Percentiles rank a stretch among this genome's conserved stretches.
Conservation (phyloP, 2,113 vertebrate species). For the Piprites chloris region DNA sequence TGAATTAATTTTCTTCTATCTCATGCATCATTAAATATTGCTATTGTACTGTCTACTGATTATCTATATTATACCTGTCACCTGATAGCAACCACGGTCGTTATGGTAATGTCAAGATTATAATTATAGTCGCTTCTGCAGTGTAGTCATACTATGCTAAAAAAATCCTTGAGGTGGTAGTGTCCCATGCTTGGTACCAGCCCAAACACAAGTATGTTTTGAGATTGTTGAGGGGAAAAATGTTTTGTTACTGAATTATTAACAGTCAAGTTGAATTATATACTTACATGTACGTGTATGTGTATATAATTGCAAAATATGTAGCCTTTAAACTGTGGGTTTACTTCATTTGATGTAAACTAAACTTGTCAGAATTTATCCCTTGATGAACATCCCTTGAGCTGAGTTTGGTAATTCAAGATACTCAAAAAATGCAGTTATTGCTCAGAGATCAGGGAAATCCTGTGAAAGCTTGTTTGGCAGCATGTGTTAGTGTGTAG, state of each 20-base stretch:
- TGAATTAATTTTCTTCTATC: conserved; percentile 35
- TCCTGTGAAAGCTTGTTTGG: background rate
- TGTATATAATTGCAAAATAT: background rate
- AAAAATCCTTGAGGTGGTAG: background rate
- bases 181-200: background rate
- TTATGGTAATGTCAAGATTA: conserved; percentile 55
- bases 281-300: background rate
- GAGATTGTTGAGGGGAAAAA: background rate
- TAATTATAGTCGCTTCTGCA: conserved; percentile 49
- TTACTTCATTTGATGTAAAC: background rate
- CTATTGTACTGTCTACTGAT: conserved; percentile 36
- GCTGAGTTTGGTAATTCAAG: background rate
- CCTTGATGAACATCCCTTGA: background rate
- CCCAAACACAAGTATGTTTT: background rate
- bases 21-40: conserved; percentile 53
- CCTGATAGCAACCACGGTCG: conserved; percentile 44
- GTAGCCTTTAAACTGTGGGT: background rate
- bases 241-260: background rate
- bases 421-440: background rate
- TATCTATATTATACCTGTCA: conserved; percentile 56
- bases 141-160: conserved; percentile 1
- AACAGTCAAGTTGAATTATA: background rate
- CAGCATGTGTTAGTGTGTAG: background rate
- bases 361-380: background rate
- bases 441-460: background rate